Percentiles rank a stretch among this genome's conserved stretches.
These are phyloP conservation scores for Pogona vitticeps DNA, from an alignment of 2,113 vertebrate species.

Conservation along the genomic window DNA sequence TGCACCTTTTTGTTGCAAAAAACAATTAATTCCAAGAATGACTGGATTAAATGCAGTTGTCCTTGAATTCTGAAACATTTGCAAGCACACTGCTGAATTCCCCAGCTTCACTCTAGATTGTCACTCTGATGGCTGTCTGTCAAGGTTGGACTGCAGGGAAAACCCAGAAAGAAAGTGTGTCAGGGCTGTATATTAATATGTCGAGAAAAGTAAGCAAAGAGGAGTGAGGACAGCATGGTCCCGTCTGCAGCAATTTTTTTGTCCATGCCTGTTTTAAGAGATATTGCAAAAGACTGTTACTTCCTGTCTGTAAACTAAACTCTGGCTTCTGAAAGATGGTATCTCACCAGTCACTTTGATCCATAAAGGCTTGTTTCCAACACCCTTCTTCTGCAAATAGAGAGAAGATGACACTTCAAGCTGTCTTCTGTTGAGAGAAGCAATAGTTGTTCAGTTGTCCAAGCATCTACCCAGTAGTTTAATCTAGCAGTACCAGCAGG, in stretches of 20 bases:
- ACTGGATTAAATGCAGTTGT: slow-evolving; percentile 53
- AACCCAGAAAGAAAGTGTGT: too few species aligned
- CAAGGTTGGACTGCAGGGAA: background rate
- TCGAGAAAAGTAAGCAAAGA: background rate
- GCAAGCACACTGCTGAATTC: slow-evolving; percentile 37
- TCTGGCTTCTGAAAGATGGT: background rate
- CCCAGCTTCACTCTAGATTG: slow-evolving; percentile 34
- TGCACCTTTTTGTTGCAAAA: slow-evolving; percentile 56
- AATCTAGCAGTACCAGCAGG: background rate
- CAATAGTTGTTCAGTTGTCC: background rate
- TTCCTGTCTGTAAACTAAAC: background rate
- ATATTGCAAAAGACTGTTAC: background rate
- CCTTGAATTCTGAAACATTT: background rate
- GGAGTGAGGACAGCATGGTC: background rate
- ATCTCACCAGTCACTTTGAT: background rate
- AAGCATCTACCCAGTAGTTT: background rate
- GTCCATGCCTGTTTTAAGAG: background rate
- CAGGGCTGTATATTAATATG: background rate
- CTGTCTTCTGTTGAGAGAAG: background rate
- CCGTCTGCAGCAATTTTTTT: background rate
- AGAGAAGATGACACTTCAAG: background rate
- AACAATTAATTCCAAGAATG: slow-evolving; percentile 52
- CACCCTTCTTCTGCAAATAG: background rate
- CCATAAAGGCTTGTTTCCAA: background rate
- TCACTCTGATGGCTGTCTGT: slow-evolving; percentile 44